Conservation (phyloP, 2,797 vertebrate genomes). For the Esox lucius region DNA sequence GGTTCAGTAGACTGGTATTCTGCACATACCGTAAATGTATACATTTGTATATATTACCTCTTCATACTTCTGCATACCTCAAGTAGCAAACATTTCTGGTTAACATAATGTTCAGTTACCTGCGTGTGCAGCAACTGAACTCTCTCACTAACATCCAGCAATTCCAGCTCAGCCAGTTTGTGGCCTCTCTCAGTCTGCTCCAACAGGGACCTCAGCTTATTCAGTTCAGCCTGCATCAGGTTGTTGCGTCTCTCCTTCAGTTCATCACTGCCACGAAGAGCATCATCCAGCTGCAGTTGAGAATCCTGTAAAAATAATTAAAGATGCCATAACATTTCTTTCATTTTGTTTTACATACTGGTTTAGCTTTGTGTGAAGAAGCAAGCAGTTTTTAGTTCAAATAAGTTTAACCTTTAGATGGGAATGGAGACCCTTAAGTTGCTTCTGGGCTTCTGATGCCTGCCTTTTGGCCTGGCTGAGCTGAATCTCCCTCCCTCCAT, state of each 20-base stretch:
- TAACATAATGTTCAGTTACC: conserved; percentile 44
- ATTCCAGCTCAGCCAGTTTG: conserved; percentile 32
- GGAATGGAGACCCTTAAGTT: conserved; percentile 65
- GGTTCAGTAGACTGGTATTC: conserved; percentile 79
- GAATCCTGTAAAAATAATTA: conserved; percentile 60
- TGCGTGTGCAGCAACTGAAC: conserved; percentile 83
- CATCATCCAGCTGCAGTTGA: conserved; percentile 69
- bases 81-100: background rate
- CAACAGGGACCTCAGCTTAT: conserved; percentile 60
- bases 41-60: too few relatives aligned
- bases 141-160: conserved; percentile 77
- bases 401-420: too few relatives aligned
- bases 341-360: conserved; percentile 61
- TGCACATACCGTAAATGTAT: conserved; percentile 22
- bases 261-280: conserved; percentile 60
- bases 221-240: conserved; percentile 73
- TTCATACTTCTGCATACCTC: conserved; percentile 72
- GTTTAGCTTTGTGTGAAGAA: conserved; percentile 75
- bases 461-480: conserved; percentile 65
- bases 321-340: conserved; percentile 68
- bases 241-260: conserved; percentile 77
- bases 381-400: too few relatives aligned
- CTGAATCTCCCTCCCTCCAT: conserved; percentile 89
- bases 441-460: conserved; percentile 73
- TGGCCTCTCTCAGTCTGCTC: conserved; percentile 75